phyloP scores from a whole-genome alignment of 2,113 vertebrate genomes.

The Brevimyrus niger region DNA sequence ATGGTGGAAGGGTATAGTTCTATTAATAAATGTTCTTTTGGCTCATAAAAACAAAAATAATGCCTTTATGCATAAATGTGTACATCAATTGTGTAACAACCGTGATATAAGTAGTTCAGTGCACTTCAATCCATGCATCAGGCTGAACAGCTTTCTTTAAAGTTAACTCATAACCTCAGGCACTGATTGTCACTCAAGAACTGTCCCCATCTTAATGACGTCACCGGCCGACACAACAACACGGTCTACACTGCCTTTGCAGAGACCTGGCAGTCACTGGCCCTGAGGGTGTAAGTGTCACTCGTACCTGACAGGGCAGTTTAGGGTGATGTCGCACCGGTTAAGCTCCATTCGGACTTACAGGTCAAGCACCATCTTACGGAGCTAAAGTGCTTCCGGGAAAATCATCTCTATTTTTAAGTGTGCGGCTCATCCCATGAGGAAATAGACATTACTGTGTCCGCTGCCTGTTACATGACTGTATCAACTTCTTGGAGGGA shows the following conservation, averaged over 20 bases:
- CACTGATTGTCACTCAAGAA: not conserved
- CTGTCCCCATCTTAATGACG: not conserved
- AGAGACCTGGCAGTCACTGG: not conserved
- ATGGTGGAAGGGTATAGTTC: not conserved
- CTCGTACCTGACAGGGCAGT: not conserved
- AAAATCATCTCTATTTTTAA: not conserved
- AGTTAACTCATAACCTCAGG: not conserved
- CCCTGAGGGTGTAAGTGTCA: not conserved
- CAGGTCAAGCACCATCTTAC: not conserved
- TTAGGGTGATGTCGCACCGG: not conserved
- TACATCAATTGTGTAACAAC: not conserved
- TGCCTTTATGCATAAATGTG: not conserved
- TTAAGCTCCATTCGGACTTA: not conserved
- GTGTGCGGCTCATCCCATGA: not conserved
- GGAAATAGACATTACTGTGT: not conserved
- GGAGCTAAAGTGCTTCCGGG: not conserved
- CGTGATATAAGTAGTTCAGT: not conserved
- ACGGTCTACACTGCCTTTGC: not conserved
- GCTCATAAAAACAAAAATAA: not conserved
- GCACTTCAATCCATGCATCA: not conserved
- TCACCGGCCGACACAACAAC: not conserved
- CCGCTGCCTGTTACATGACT: not conserved
- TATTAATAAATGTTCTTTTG: not conserved
- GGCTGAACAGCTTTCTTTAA: not conserved
- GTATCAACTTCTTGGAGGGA: not conserved